Conservation (phyloP, 2,113 vertebrate species). For the Seriola dumerili region DNA sequence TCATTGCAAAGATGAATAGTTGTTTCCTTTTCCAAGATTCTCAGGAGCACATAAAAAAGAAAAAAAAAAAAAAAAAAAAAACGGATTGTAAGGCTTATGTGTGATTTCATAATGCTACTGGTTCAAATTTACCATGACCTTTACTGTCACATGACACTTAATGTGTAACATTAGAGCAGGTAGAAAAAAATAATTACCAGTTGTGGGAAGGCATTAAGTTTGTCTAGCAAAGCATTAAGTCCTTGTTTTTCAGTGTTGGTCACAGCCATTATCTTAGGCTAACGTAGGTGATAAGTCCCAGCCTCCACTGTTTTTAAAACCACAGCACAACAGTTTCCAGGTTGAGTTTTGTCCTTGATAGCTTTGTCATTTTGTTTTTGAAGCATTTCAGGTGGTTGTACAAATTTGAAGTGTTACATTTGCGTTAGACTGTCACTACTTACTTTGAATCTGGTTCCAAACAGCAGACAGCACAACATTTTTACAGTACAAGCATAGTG, state of each 20-base stretch:
- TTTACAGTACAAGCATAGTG: not conserved
- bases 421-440: not conserved
- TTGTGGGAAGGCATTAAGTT: not conserved
- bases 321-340: not conserved
- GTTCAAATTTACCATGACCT: not conserved
- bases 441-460: not conserved
- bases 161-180: not conserved
- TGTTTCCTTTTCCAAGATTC: not conserved
- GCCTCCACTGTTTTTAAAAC: not conserved
- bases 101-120: not conserved
- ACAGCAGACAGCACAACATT: not conserved
- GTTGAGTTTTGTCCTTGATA: not conserved
- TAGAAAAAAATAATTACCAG: not conserved
- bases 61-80: not conserved
- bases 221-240: not conserved
- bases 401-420: not conserved
- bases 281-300: not conserved
- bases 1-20: not conserved
- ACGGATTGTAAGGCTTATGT: not conserved
- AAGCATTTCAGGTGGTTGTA: not conserved
- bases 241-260: not conserved
- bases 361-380: not conserved
- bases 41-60: not conserved
- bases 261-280: not conserved
- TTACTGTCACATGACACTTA: too few relatives aligned